phyloP scores from a whole-genome alignment of 1,140 invertebrate species.

The Pomacea maculata region DNA sequence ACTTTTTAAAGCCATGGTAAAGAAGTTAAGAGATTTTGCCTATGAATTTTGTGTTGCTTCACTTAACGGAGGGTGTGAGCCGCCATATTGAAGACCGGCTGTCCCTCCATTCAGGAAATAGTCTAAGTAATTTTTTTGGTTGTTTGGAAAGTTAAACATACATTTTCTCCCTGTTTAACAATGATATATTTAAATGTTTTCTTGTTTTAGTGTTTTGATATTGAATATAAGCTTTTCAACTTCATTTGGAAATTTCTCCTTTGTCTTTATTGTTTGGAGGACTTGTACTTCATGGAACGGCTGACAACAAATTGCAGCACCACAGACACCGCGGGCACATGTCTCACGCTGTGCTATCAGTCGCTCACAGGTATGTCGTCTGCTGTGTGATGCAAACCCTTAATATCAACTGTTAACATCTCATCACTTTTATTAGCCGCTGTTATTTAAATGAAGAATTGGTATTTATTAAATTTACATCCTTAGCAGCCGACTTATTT shows the following conservation, averaged over 20 bases:
- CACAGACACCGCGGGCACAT: constrained; percentile 18
- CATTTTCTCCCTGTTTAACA: background rate
- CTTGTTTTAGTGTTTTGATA: background rate
- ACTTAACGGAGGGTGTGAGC: constrained; percentile 33
- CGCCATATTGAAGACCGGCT: constrained; percentile 37
- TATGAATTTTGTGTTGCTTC: background rate
- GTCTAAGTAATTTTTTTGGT: background rate
- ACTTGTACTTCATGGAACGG: constrained; percentile 37
- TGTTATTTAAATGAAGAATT: too few species aligned
- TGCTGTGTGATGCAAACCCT: background rate
- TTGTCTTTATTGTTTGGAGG: constrained; percentile 12
- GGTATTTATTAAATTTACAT: too few species aligned
- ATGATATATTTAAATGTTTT: background rate
- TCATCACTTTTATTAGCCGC: background rate
- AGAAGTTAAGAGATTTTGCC: background rate
- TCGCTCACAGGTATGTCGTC: constrained; percentile 18
- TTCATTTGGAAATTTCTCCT: background rate
- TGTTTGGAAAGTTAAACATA: background rate
- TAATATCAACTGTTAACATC: too few species aligned
- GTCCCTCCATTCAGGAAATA: background rate
- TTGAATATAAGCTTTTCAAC: background rate
- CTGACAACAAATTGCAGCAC: constrained; percentile 26
- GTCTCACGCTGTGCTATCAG: constrained; percentile 33
- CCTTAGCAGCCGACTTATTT: too few species aligned
- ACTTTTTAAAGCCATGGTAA: background rate